A percentile compares a stretch with the other conserved stretches of the same genome.
Conservation (phyloP, 2,797 vertebrate species). For the Pseudomugil tenellus region DNA sequence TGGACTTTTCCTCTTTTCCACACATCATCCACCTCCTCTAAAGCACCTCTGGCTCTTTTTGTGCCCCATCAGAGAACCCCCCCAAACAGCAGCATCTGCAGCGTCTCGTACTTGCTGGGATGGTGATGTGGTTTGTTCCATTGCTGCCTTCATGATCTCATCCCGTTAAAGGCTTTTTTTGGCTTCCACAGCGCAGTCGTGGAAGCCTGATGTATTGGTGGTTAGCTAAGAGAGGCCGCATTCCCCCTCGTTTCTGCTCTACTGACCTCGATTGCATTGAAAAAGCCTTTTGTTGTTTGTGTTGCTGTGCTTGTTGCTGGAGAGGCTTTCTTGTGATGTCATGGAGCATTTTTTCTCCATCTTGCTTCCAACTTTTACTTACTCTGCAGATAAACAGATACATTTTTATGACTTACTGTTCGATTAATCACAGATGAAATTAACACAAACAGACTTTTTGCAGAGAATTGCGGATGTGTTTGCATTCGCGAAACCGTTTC, state of each 20-base stretch:
- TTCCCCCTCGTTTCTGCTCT: constrained; percentile 34
- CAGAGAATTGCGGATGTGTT: background rate
- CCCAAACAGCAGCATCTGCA: constrained; percentile 26
- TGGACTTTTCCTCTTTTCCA: constrained; percentile 45
- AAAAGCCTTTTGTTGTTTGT: constrained; percentile 29
- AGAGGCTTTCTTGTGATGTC: constrained; percentile 17
- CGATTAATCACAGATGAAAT: background rate
- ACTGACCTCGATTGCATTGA: constrained; percentile 49
- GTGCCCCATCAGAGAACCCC: background rate
- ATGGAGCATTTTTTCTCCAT: background rate
- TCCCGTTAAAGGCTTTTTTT: constrained; percentile 54
- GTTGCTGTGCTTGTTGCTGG: constrained; percentile 20
- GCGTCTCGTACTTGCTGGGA: constrained; percentile 29
- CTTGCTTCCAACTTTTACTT: too few species aligned
- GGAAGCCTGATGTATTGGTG: constrained; percentile 60
- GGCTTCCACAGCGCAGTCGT: constrained; percentile 45
- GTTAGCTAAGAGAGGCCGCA: constrained; percentile 49
- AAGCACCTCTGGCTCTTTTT: constrained; percentile 12
- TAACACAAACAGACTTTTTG: background rate
- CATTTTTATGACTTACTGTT: background rate
- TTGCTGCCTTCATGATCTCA: constrained; percentile 73
- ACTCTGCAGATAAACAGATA: too few species aligned
- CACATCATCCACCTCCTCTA: background rate
- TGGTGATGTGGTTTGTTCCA: constrained; percentile 75
- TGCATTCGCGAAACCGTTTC: too few species aligned